These are phyloP conservation scores for Hippoglossus stenolepis DNA, from an alignment of 2,113 vertebrate genomes.

Conservation along the genomic window DNA sequence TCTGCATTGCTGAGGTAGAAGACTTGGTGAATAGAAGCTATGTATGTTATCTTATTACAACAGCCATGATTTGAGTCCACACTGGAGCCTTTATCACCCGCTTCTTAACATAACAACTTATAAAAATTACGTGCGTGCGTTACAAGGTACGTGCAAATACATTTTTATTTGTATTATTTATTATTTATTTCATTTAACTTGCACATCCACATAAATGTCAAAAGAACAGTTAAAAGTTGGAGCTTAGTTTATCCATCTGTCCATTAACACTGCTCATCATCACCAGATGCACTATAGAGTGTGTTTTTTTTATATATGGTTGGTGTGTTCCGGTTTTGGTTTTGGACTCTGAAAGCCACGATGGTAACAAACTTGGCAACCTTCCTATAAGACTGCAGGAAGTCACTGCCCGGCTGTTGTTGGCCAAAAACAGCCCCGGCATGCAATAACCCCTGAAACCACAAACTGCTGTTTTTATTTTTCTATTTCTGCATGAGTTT, in stretches of 20 bases:
- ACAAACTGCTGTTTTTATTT: slow-evolving; percentile 15
- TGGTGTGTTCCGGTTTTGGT: not conserved
- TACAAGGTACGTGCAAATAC: not conserved
- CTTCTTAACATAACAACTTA: not conserved
- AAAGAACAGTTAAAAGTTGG: not conserved
- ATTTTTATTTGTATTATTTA: too few relatives aligned
- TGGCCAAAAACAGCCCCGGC: not conserved
- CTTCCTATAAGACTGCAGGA: not conserved
- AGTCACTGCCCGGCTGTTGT: not conserved
- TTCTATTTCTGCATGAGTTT: not conserved
- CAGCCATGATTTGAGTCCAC: too few relatives aligned
- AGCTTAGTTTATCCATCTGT: not conserved
- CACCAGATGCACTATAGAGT: not conserved
- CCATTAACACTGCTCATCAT: not conserved
- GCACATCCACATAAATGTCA: not conserved
- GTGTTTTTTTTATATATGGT: not conserved
- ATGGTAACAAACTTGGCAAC: slow-evolving; percentile 5
- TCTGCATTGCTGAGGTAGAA: not conserved
- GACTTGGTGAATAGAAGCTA: not conserved
- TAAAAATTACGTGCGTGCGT: not conserved
- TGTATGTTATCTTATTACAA: too few relatives aligned
- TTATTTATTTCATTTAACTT: not conserved
- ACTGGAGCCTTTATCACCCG: too few relatives aligned
- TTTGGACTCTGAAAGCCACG: not conserved
- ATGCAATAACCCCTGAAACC: slow-evolving; percentile 1